Conservation (phyloP, 2,797 vertebrate genomes). For the Darevskia nairensis region DNA sequence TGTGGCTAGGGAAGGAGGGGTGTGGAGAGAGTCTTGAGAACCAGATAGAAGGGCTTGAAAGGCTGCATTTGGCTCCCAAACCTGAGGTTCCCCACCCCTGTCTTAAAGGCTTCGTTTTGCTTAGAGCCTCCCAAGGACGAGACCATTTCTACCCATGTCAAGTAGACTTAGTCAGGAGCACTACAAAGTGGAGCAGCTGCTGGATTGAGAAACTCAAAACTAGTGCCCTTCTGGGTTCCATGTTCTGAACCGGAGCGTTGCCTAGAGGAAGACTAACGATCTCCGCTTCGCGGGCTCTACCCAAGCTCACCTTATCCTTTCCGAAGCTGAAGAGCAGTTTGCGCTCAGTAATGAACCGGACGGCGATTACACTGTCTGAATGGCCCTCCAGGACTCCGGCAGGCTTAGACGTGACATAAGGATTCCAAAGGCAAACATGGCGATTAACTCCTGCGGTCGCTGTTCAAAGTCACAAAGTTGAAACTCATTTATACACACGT, state of each 20-base stretch:
- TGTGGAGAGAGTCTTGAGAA: too few species aligned
- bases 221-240: neutral
- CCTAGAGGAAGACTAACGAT: neutral
- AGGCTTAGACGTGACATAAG: slow-evolving; percentile 82
- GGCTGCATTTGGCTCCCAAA: too few species aligned
- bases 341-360: slow-evolving; percentile 81
- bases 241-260: neutral
- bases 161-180: neutral
- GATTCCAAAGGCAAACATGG: slow-evolving; percentile 87
- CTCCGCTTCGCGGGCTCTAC: neutral
- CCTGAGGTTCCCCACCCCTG: neutral
- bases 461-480: slow-evolving; percentile 62
- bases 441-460: slow-evolving; percentile 86
- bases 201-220: neutral
- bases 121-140: too few species aligned
- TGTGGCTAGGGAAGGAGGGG: too few species aligned
- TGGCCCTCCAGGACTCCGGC: slow-evolving; percentile 81
- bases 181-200: neutral
- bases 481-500: neutral
- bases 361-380: slow-evolving; percentile 76
- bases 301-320: slow-evolving; percentile 82
- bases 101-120: neutral
- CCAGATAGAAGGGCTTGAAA: too few species aligned
- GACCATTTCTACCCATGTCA: too few species aligned
- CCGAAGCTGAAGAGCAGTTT: slow-evolving; percentile 88